These are phyloP conservation scores for Andrena cerasifolii DNA, from an alignment of 1,140 invertebrate genomes.

Conservation along the genomic window DNA sequence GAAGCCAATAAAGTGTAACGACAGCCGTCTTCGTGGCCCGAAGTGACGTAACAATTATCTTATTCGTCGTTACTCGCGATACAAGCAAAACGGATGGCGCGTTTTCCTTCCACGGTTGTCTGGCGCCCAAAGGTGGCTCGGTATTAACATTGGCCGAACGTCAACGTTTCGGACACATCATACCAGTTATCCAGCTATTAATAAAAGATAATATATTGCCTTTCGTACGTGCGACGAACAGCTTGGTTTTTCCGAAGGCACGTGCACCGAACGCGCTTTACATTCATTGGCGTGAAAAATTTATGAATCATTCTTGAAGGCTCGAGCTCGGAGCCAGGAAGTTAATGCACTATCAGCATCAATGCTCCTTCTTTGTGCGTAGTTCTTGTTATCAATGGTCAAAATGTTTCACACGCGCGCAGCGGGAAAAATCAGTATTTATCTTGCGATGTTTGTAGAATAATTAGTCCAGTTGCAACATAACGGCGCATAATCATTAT, in stretches of 20 bases:
- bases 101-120: background rate
- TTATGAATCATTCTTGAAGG: slow-evolving; percentile 45
- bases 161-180: slow-evolving; percentile 18
- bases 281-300: background rate
- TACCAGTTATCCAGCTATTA: background rate
- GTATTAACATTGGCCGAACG: slow-evolving; percentile 39
- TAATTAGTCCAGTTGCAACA: background rate
- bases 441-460: background rate
- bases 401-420: slow-evolving; percentile 30
- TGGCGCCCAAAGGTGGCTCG: background rate
- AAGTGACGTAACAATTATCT: slow-evolving; percentile 28
- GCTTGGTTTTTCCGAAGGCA: background rate
- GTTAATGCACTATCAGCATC: slow-evolving; percentile 57
- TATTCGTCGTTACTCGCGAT: background rate
- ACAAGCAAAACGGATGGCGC: background rate
- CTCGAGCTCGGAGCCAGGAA: slow-evolving; percentile 51
- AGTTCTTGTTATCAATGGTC: slow-evolving; percentile 59
- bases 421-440: background rate
- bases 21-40: background rate
- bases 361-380: slow-evolving; percentile 55
- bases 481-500: background rate
- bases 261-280: background rate
- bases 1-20: slow-evolving; percentile 44
- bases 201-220: background rate
- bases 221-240: background rate